These are phyloP conservation scores for Drosophila sulfurigaster DNA, from an alignment of 1,140 invertebrate species.

Conservation along the genomic window DNA sequence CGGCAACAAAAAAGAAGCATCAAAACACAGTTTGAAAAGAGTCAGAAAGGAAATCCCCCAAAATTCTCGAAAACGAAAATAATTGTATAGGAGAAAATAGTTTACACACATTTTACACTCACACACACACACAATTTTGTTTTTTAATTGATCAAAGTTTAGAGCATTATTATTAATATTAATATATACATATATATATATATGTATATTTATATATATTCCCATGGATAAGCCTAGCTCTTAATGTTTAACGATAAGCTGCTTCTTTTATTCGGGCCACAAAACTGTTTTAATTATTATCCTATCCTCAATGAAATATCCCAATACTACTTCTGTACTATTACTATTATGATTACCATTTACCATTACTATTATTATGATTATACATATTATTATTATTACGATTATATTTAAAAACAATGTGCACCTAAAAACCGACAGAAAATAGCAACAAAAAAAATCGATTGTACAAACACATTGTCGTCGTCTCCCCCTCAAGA, in stretches of 20 bases:
- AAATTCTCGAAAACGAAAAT: constrained; percentile 5
- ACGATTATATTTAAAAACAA: constrained; percentile 30
- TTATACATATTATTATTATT: constrained; percentile 44
- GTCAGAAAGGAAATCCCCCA: background rate
- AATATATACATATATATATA: too few relatives aligned
- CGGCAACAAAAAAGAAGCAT: constrained; percentile 13
- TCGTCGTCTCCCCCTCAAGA: background rate
- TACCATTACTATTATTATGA: constrained; percentile 38
- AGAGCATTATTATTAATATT: constrained; percentile 22
- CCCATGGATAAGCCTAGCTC: constrained; percentile 33
- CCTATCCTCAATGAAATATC: constrained; percentile 30
- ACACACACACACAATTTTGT: constrained; percentile 8
- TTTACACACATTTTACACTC: background rate
- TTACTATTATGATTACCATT: constrained; percentile 54
- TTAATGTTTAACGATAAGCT: constrained; percentile 38
- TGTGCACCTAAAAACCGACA: constrained; percentile 39
- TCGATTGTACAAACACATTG: constrained; percentile 56
- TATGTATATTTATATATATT: constrained; percentile 16
- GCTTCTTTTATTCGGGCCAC: constrained; percentile 50
- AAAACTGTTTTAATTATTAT: constrained; percentile 54
- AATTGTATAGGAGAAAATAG: constrained; percentile 11
- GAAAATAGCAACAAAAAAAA: constrained; percentile 32
- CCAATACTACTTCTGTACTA: constrained; percentile 47
- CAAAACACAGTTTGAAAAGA: constrained; percentile 16
- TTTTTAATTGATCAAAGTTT: constrained; percentile 20